phyloP scores from a whole-genome alignment of 2,113 vertebrate genomes.

The Hippocampus guttulatus region DNA sequence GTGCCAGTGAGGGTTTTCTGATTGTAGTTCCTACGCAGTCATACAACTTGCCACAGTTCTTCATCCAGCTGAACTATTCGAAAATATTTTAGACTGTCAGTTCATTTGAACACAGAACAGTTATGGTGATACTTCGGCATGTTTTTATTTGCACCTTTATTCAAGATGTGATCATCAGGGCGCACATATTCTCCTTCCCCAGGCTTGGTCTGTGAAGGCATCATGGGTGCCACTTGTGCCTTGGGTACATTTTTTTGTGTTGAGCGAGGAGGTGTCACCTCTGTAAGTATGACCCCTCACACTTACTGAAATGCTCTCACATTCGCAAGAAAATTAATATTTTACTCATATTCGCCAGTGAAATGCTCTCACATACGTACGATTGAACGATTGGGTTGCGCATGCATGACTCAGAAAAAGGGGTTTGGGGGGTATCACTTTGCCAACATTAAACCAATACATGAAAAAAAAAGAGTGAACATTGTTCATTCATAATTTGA shows the following conservation, averaged over 20 bases:
- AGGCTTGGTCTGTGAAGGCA: not conserved
- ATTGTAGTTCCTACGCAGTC: not conserved
- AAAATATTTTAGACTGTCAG: not conserved
- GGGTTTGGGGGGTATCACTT: too few relatives aligned
- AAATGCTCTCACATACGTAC: too few relatives aligned
- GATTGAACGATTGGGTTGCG: too few relatives aligned
- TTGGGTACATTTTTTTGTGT: constrained; percentile 11
- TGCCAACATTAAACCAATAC: too few relatives aligned
- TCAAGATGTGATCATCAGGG: constrained; percentile 16
- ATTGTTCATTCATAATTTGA: too few relatives aligned
- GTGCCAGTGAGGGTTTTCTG: not conserved
- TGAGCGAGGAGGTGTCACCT: constrained; percentile 2
- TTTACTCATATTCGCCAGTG: too few relatives aligned
- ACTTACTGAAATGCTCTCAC: too few relatives aligned
- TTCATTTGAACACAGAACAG: not conserved
- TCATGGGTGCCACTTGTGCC: constrained; percentile 39
- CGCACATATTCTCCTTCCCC: constrained; percentile 28
- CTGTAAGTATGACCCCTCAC: constrained; percentile 21
- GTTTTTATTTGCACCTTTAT: constrained; percentile 12
- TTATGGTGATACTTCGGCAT: too few relatives aligned
- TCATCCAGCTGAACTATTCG: not conserved
- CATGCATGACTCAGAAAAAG: too few relatives aligned
- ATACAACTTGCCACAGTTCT: constrained; percentile 11
- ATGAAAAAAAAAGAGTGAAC: too few relatives aligned
- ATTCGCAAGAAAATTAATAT: too few relatives aligned